These are phyloP conservation scores for Charaxes varanes DNA, from an alignment of 1,140 invertebrate species.

Conservation along the genomic window DNA sequence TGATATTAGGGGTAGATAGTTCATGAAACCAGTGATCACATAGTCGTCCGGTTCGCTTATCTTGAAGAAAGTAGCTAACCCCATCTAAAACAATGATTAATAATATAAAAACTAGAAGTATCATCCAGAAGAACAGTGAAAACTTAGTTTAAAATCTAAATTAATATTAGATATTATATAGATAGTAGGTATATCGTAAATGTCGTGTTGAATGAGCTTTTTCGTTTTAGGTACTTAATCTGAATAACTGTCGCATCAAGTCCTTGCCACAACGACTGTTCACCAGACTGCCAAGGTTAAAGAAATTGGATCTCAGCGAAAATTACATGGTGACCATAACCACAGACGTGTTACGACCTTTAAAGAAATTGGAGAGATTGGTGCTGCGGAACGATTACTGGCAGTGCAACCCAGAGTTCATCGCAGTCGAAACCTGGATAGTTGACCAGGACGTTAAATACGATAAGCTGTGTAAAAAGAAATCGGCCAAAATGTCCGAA, in stretches of 20 bases:
- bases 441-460: slow-evolving; percentile 41
- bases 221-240: slow-evolving; percentile 67
- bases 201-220: no score
- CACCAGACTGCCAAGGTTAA: slow-evolving; percentile 62
- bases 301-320: slow-evolving; percentile 67
- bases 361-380: slow-evolving; percentile 58
- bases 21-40: no score
- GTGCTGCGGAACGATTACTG: slow-evolving; percentile 63
- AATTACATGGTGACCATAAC: slow-evolving; percentile 67
- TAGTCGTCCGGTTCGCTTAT: no score
- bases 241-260: slow-evolving; percentile 70
- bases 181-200: no score
- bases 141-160: no score
- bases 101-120: no score
- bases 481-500: slow-evolving; percentile 53
- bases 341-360: slow-evolving; percentile 46
- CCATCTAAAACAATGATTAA: no score
- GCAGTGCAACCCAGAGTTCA: slow-evolving; percentile 57
- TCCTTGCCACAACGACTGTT: slow-evolving; percentile 59
- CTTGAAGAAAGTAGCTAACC: no score
- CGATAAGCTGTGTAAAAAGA: slow-evolving; percentile 46
- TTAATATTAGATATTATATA: no score
- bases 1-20: no score
- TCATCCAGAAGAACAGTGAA: no score
- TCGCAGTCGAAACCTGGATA: slow-evolving; percentile 56